These are phyloP conservation scores for Tangara arthus DNA, from an alignment of 2,797 vertebrate species.

Conservation along the genomic window DNA sequence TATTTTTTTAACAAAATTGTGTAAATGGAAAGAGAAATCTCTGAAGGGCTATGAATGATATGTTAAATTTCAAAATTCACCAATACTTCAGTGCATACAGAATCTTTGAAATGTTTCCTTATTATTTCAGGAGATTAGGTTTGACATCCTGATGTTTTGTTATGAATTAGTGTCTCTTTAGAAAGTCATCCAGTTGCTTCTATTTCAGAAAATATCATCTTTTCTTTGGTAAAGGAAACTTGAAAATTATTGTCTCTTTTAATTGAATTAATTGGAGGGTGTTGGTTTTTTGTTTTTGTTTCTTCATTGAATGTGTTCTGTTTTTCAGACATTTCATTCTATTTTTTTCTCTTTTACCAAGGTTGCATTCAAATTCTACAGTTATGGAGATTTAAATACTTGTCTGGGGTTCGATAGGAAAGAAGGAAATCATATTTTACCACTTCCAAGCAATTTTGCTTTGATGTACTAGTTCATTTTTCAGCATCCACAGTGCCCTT, in stretches of 20 bases:
- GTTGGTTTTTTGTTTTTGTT: background rate
- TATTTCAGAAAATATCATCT: background rate
- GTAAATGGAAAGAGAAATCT: background rate
- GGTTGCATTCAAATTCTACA: conserved; percentile 10
- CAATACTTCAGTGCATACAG: background rate
- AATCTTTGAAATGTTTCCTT: background rate
- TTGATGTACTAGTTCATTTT: conserved; percentile 52
- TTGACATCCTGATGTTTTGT: background rate
- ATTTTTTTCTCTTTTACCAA: background rate
- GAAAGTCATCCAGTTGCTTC: background rate
- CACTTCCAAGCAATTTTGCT: conserved; percentile 34
- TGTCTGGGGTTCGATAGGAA: background rate
- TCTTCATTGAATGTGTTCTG: background rate
- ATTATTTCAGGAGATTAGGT: background rate
- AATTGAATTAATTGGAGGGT: background rate
- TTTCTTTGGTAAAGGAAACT: background rate
- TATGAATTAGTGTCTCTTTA: background rate
- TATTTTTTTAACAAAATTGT: background rate
- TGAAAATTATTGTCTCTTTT: background rate
- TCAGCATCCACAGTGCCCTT: conserved; percentile 44
- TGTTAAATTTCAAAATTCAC: background rate
- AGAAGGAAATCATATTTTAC: conserved; percentile 35
- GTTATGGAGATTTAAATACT: conserved; percentile 7
- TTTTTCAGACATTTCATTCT: background rate
- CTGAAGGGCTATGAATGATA: background rate